Evolutionary conservation across 2,888 invertebrate species (phyloP).

Genomic region (Chymomyza fuscimana): DNA sequence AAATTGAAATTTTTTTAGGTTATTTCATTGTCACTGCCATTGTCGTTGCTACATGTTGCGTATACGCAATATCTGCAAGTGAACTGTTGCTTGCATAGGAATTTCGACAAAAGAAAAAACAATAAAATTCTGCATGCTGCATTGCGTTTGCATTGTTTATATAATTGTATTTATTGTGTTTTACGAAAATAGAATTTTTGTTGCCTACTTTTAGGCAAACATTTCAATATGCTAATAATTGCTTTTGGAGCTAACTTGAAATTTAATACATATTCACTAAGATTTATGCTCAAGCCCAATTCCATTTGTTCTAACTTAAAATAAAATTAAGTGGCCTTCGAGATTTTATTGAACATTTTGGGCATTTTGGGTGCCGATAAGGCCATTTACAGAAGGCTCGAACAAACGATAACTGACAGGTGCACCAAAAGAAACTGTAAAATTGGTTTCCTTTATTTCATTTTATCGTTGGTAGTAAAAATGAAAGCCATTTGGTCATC

Average conservation of each 20-base stretch:
- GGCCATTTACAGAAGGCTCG: not conserved
- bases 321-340: not conserved
- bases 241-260: not conserved
- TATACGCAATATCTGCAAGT: slow-evolving; percentile 28
- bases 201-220: not conserved
- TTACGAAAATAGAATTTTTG: not conserved
- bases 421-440: not conserved
- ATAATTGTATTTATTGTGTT: not conserved
- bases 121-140: not conserved
- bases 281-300: not conserved
- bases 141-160: not conserved
- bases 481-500: not conserved
- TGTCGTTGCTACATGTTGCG: slow-evolving; percentile 27
- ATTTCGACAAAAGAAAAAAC: too few relatives aligned
- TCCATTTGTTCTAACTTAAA: not conserved
- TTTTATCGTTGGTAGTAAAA: not conserved
- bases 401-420: not conserved
- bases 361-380: not conserved
- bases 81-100: not conserved
- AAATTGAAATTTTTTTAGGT: slow-evolving; percentile 27
- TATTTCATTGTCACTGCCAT: slow-evolving; percentile 10
- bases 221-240: not conserved
- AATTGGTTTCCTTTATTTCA: not conserved
- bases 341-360: not conserved
- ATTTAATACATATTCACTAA: not conserved